Conservation (phyloP, 2,888 invertebrate species). For the Zelleria hepariella region DNA sequence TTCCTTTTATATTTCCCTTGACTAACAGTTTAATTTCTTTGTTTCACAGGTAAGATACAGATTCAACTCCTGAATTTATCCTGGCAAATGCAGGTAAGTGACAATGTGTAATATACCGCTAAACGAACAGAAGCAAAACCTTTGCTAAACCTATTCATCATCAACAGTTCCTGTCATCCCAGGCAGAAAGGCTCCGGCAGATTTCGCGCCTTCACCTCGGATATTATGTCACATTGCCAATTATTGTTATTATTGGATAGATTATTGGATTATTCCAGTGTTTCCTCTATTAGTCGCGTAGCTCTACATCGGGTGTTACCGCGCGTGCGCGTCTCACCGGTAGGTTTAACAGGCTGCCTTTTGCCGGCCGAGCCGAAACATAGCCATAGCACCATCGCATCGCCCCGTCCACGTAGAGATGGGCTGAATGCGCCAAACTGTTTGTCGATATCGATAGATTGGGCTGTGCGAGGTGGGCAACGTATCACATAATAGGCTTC, state of each 20-base stretch:
- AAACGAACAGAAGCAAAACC: no score
- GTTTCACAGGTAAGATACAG: background rate
- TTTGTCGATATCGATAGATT: constrained; percentile 2
- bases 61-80: background rate
- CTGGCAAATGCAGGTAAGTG: background rate
- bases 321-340: constrained; percentile 7
- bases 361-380: constrained; percentile 4
- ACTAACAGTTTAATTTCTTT: background rate
- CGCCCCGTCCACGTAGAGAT: background rate
- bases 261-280: background rate
- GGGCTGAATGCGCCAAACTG: background rate
- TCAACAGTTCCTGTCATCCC: no score
- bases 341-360: constrained; percentile 9
- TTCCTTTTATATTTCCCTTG: background rate
- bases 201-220: no score
- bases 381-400: no score
- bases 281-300: background rate
- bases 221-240: no score
- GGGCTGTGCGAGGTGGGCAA: no score
- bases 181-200: no score
- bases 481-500: no score
- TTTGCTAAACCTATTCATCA: no score
- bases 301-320: background rate
- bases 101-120: no score
- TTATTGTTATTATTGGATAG: no score